Conservation (phyloP, 64 coral and sea anemone genomes). For the Montipora cactus region DNA sequence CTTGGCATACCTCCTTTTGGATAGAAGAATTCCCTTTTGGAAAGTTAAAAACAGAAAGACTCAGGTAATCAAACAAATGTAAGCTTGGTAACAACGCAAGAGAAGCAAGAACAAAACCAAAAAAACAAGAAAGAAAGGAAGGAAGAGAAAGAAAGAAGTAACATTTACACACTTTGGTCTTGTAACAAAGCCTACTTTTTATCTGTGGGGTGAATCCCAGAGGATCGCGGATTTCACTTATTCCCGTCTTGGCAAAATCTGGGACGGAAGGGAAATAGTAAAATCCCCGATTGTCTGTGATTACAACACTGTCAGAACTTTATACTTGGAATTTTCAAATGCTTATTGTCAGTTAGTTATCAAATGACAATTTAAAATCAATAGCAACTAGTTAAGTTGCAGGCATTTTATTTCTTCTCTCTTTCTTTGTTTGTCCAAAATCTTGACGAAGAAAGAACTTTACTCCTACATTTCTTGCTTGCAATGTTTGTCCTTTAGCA, state of each 20-base stretch:
- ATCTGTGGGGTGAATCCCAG: neutral
- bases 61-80: neutral
- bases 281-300: neutral
- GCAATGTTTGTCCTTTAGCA: too few species aligned
- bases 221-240: neutral
- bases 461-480: neutral
- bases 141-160: neutral
- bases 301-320: neutral
- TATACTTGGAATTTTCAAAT: neutral
- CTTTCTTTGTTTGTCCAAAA: neutral
- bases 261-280: too few species aligned
- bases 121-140: neutral
- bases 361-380: neutral
- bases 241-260: neutral
- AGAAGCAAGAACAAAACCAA: neutral
- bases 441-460: neutral
- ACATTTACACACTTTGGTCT: neutral
- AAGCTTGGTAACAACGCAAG: neutral
- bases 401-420: neutral
- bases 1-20: conserved; percentile 2
- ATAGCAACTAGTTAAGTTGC: neutral
- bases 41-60: conserved; percentile 2
- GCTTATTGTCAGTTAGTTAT: neutral
- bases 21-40: conserved; percentile 25
- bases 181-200: neutral